Evolutionary conservation across 2,888 invertebrate genomes (phyloP).

Genomic region (Galeopsomyia nigrocyanea): DNA sequence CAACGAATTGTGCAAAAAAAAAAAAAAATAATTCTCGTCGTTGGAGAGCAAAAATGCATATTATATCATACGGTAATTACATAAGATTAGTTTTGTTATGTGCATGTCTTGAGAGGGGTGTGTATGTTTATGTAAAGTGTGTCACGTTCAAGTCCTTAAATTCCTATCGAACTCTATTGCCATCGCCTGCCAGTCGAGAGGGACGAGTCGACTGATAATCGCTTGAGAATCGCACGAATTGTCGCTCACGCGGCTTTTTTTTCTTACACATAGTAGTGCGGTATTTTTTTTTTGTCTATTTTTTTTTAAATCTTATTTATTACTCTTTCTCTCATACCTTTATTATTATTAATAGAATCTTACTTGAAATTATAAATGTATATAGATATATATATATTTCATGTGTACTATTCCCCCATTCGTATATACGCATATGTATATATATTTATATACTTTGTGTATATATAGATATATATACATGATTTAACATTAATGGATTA

Average conservation of each 20-base stretch:
- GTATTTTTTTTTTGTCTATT: slow-evolving; percentile 8
- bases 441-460: slow-evolving; percentile 39
- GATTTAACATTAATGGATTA: background rate
- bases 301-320: slow-evolving; percentile 24
- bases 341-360: slow-evolving; percentile 39
- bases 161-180: slow-evolving; percentile 31
- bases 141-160: slow-evolving; percentile 31
- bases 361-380: slow-evolving; percentile 43
- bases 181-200: no score
- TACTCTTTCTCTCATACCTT: slow-evolving; percentile 41
- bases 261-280: background rate
- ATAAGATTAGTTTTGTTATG: background rate
- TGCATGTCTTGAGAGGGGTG: slow-evolving; percentile 2
- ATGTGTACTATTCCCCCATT: slow-evolving; percentile 26
- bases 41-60: slow-evolving; percentile 14
- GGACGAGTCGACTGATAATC: no score
- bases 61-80: background rate
- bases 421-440: slow-evolving; percentile 47
- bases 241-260: slow-evolving; percentile 14
- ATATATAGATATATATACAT: slow-evolving; percentile 11
- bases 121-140: slow-evolving; percentile 8
- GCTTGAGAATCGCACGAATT: background rate
- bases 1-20: background rate
- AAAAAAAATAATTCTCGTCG: slow-evolving; percentile 14
- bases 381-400: slow-evolving; percentile 24